Evolutionary conservation across 2,797 vertebrate genomes (phyloP), one percentile per base, ranked within the genome.

Genomic region (Gallirallus australis): DNA sequence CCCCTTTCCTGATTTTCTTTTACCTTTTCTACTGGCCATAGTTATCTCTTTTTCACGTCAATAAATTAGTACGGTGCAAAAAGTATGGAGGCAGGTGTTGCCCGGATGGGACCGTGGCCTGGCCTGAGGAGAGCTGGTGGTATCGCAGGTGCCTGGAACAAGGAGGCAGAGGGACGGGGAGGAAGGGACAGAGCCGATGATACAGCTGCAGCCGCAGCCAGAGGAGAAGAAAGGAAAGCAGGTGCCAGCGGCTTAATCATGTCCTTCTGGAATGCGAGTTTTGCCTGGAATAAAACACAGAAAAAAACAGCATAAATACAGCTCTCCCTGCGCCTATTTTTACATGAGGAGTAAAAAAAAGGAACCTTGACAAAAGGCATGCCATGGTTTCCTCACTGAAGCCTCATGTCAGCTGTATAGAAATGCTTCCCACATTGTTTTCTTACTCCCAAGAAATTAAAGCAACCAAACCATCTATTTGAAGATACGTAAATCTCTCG

Each of bases 211-310:
- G 98, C 98, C 0, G 98, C 97, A 13, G 98, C 98, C 66, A 99
- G 98, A 8, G 98, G 97, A 56, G 98, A 97, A 11, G 99, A 98
- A 93, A 99, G 98, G 96, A 99, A 99, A 71, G 99, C 98, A 5
- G 99, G 98, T 54, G 99, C 97, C 97, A 99, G 96, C 0, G 99
- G 98, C 97, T 99, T 99, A 87, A 99, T 98, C 97, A 99, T 95
- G 86, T 99, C 98, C 94, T 99, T 99, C 97, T 99, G 98, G 97
- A 99, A 98, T 86, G 98, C 98, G 27, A 99, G 98, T 91, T 99
- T 99, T 90, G 99, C 99, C 99, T 99, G 91, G 57, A 78, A 95
- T 57, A 82, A 87, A 92, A 88, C 61, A 93, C 59, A 93, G 35
- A 93, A 78, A 90, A 35, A 70, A 52, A 27, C 35, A 77, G 42